Percentiles rank a stretch among this genome's conserved stretches.
Conservation (phyloP, 2,797 vertebrate genomes). For the Melanotaenia parkinsoni region DNA sequence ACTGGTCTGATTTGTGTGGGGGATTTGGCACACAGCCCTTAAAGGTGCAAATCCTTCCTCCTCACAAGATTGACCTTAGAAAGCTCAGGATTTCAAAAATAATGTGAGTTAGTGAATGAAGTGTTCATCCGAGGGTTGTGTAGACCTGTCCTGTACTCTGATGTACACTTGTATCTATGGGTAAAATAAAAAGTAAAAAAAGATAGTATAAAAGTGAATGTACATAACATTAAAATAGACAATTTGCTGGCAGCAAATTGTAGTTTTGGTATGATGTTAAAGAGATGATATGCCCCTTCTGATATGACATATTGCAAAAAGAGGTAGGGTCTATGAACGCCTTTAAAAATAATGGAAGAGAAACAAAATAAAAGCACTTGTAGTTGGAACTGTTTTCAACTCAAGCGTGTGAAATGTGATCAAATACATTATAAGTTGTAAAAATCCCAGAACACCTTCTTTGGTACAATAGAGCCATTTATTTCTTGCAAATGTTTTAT, state of each 20-base stretch:
- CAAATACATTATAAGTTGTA: background rate
- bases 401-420: background rate
- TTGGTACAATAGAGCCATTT: background rate
- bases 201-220: background rate
- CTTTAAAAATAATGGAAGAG: background rate
- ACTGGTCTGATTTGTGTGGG: conserved; percentile 40
- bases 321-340: background rate
- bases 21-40: conserved; percentile 65
- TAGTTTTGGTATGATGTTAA: background rate
- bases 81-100: background rate
- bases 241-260: background rate
- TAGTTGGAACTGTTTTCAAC: background rate
- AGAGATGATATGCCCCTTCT: background rate
- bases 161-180: background rate
- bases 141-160: background rate
- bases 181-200: too few species aligned
- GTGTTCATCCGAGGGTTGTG: background rate
- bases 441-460: background rate
- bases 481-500: background rate
- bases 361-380: background rate
- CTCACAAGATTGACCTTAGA: conserved; percentile 34
- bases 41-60: conserved; percentile 67
- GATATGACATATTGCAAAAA: background rate
- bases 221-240: background rate
- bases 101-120: conserved; percentile 4